Percentiles rank a stretch among this genome's conserved stretches.
These are phyloP conservation scores for Romanogobio albipinnatus DNA, from an alignment of 2,113 vertebrate species.

Conservation along the genomic window DNA sequence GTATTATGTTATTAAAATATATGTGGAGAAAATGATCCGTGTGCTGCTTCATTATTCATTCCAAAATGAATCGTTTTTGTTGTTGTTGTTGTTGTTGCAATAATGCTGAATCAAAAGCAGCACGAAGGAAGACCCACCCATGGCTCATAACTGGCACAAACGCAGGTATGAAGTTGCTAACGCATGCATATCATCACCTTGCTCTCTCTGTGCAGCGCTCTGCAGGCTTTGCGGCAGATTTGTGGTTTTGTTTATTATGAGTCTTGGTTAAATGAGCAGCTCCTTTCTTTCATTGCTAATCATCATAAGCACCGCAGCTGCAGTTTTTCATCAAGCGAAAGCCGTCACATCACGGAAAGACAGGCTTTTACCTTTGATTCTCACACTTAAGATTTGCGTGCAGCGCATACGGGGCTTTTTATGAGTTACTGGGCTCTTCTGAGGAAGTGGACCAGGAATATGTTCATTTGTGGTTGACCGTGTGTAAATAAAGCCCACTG, in stretches of 20 bases:
- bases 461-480: no score
- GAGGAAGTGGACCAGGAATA: not conserved
- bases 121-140: constrained; percentile 6
- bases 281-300: constrained; percentile 46
- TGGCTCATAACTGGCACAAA: not conserved
- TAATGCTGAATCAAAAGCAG: constrained; percentile 16
- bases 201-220: not conserved
- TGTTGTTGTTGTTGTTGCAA: no score
- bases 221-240: constrained; percentile 46
- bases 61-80: not conserved
- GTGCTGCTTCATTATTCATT: constrained; percentile 28
- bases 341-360: not conserved
- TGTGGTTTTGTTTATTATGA: constrained; percentile 54
- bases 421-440: not conserved
- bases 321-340: not conserved
- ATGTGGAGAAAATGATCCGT: constrained; percentile 83
- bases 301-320: constrained; percentile 23
- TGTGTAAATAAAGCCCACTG: not conserved
- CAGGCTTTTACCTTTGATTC: not conserved
- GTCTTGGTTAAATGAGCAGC: constrained; percentile 36
- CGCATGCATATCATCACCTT: constrained; percentile 28
- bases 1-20: constrained; percentile 86
- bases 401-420: not conserved
- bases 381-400: not conserved
- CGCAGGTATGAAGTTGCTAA: constrained; percentile 40